Base-by-base conservation (phyloP, 1,140 invertebrate genomes). In the Grapholita molesta region DNA sequence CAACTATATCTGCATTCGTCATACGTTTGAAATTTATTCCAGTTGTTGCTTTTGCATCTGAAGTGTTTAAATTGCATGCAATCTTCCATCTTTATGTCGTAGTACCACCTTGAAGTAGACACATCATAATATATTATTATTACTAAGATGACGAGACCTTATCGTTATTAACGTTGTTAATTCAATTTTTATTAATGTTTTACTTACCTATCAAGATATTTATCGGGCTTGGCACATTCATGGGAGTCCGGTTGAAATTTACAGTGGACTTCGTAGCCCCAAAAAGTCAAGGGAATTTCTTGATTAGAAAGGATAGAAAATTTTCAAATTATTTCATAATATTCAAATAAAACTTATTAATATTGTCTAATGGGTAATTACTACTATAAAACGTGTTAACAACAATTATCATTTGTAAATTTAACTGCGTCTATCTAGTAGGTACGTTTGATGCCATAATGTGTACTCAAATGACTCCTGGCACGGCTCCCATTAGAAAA, bases 41-140 rank as follows among this genome's bases (percentile, higher is more conserved):
- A 28, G 32, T 77, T 75, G 7, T 78, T 15, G 0, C 21, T 18
- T 48, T 21, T 21, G 68, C 86, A 88, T 23, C 53, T 33, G 23
- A 80, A 78, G 8, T 75, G 69, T 0, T 66, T 32, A 57, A 64
- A 66, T 7, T 74, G 57, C 70, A 71, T 84, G 67, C 86, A 88
- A 61, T 74, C 79, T 57, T 80, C 67, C 70, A 84, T 64, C 64
- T 78, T 72, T 0, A 83, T n/a, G 42, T 88, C 84, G 64, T 76
- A 88, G 64, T 86, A 88, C 70, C 76, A 88, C 55, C 86, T 88
- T 38, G n/a, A 38, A 12, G 11, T 11, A 11, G 35, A 38, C n/a
- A n/a, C n/a, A 38, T 38, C n/a, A 5, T 0, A 2, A n/a, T 38
- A 15, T 12, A 5, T 38, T 5, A 38, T 0, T 38, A 11, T 38